Conservation (phyloP, 2,113 vertebrate genomes). For the Numida meleagris region DNA sequence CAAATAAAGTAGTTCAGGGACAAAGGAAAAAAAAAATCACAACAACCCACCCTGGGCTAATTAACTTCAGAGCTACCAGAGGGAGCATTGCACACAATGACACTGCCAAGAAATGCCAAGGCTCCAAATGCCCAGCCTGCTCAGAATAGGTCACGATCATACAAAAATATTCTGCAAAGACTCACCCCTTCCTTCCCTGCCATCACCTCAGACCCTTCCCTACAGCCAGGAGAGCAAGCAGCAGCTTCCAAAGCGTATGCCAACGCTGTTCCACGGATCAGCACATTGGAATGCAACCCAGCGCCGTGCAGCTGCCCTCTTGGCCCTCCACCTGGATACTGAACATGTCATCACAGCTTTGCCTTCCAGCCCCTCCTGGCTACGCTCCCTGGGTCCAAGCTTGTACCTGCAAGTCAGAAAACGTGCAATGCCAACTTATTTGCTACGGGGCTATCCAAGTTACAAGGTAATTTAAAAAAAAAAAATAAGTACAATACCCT, state of each 20-base stretch:
- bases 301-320: constrained; percentile 51
- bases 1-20: constrained; percentile 11
- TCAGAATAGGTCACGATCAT: not conserved
- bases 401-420: constrained; percentile 73
- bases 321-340: constrained; percentile 66
- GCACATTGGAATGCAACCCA: constrained; percentile 51
- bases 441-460: constrained; percentile 59
- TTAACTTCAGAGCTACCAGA: constrained; percentile 9
- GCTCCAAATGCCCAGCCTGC: not conserved
- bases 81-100: not conserved
- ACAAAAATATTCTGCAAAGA: constrained; percentile 2
- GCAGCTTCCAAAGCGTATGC: constrained; percentile 57
- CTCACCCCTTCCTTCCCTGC: constrained; percentile 60
- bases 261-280: constrained; percentile 65
- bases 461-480: constrained; percentile 28
- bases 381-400: constrained; percentile 62
- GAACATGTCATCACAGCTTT: constrained; percentile 65
- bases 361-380: constrained; percentile 68
- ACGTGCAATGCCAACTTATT: constrained; percentile 47
- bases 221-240: constrained; percentile 53
- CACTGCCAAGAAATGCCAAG: not conserved
- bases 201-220: constrained; percentile 63
- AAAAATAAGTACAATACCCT: not conserved
- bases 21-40: not conserved
- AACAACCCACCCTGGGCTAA: not conserved